These are phyloP conservation scores for Macropus fuliginosus DNA, from an alignment of 2,797 vertebrate species.

Conservation along the genomic window DNA sequence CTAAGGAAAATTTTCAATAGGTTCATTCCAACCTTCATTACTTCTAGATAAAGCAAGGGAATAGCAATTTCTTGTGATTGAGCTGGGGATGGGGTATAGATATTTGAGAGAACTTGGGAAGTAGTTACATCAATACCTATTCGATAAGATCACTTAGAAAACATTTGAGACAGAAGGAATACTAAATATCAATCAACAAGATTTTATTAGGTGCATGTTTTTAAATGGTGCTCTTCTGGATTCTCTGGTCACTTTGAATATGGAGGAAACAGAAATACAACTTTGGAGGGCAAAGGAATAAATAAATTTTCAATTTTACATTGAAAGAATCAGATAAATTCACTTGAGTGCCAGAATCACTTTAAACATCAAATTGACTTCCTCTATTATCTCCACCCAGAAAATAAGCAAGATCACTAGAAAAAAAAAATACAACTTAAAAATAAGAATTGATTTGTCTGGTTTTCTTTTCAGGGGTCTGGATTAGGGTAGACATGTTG, in stretches of 20 bases:
- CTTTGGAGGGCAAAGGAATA: conserved; percentile 16
- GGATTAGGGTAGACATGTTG: not conserved
- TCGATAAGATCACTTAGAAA: not conserved
- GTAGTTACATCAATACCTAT: not conserved
- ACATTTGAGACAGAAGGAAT: conserved; percentile 25
- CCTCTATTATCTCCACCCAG: conserved; percentile 7
- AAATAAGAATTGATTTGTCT: conserved; percentile 21
- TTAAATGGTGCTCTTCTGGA: conserved; percentile 4
- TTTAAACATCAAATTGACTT: conserved; percentile 37
- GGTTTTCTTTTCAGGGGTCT: not conserved
- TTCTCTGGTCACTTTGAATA: conserved; percentile 25
- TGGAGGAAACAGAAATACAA: conserved; percentile 28
- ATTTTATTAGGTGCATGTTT: conserved; percentile 23
- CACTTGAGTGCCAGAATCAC: conserved; percentile 11
- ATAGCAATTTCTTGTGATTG: not conserved
- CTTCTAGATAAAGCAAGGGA: not conserved
- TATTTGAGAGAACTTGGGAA: not conserved
- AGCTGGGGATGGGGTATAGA: not conserved
- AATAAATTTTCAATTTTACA: conserved; percentile 24
- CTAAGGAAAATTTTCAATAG: not conserved
- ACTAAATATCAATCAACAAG: not conserved
- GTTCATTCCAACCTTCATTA: not conserved
- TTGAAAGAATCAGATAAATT: conserved; percentile 16
- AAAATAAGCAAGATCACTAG: conserved; percentile 6
- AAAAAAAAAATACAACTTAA: conserved; percentile 45